Percentiles rank a stretch among this genome's conserved stretches.
Conservation (phyloP, 2,113 vertebrate species). For the Neopipo cinnamomea region DNA sequence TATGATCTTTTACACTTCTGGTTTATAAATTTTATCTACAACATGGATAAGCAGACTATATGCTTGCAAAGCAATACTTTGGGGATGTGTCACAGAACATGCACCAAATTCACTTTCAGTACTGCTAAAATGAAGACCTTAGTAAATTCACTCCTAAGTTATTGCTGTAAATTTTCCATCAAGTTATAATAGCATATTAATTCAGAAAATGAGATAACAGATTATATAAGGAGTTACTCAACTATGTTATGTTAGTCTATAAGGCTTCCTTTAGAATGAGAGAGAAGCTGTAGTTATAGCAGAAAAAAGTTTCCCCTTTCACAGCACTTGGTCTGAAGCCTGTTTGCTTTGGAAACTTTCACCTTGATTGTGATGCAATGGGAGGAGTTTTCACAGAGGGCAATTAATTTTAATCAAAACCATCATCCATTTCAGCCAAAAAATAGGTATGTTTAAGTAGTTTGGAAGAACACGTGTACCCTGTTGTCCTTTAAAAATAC, state of each 20-base stretch:
- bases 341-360: background rate
- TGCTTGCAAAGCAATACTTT: background rate
- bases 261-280: background rate
- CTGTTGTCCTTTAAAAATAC: background rate
- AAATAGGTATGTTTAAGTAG: background rate
- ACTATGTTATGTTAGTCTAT: background rate
- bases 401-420: constrained; percentile 7
- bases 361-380: background rate
- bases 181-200: background rate
- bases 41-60: background rate
- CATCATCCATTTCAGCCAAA: background rate
- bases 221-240: background rate
- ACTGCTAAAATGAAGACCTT: background rate
- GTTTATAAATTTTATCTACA: background rate
- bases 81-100: background rate
- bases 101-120: background rate
- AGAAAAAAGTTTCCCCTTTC: background rate
- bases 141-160: background rate
- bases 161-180: background rate
- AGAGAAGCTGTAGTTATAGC: background rate
- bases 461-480: background rate
- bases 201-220: background rate
- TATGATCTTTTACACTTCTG: background rate
- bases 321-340: background rate
- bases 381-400: background rate